phyloP scores from a whole-genome alignment of 2,797 vertebrate species.

The Rhyacichthys aspro region DNA sequence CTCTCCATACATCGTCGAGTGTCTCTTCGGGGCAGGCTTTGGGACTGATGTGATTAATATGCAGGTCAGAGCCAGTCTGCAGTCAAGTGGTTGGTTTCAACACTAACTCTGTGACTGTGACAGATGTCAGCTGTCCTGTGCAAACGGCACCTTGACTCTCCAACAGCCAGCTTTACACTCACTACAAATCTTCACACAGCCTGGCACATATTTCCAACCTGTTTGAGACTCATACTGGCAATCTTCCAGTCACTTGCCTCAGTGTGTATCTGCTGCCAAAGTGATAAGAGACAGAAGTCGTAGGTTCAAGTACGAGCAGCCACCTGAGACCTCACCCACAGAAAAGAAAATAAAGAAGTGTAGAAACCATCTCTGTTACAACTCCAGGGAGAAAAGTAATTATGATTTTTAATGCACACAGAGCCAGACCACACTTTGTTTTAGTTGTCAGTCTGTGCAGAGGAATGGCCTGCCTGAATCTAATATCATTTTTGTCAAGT shows the following conservation, averaged over 20 bases:
- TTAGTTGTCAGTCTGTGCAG: too few relatives aligned
- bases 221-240: conserved; percentile 37
- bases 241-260: conserved; percentile 15
- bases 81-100: conserved; percentile 20
- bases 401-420: too few relatives aligned
- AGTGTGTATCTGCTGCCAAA: conserved; percentile 19
- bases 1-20: background rate
- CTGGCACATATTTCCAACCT: conserved; percentile 22
- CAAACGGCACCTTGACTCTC: conserved; percentile 22
- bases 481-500: too few relatives aligned
- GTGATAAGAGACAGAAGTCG: conserved; percentile 11
- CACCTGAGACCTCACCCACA: background rate
- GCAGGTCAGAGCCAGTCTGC: conserved; percentile 18
- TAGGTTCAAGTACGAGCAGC: conserved; percentile 1
- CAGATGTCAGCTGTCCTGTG: conserved; percentile 47
- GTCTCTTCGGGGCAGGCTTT: background rate
- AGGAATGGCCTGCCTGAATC: too few relatives aligned
- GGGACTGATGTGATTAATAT: conserved; percentile 16
- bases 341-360: too few relatives aligned
- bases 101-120: conserved; percentile 19
- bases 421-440: too few relatives aligned
- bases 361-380: too few relatives aligned
- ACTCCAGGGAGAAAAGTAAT: too few relatives aligned
- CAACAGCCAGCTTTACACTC: conserved; percentile 42
- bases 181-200: conserved; percentile 22